Percentiles rank a stretch among this genome's conserved stretches.
phyloP scores from a whole-genome alignment of 2,888 invertebrate genomes.

The Priocnemis perturbator region DNA sequence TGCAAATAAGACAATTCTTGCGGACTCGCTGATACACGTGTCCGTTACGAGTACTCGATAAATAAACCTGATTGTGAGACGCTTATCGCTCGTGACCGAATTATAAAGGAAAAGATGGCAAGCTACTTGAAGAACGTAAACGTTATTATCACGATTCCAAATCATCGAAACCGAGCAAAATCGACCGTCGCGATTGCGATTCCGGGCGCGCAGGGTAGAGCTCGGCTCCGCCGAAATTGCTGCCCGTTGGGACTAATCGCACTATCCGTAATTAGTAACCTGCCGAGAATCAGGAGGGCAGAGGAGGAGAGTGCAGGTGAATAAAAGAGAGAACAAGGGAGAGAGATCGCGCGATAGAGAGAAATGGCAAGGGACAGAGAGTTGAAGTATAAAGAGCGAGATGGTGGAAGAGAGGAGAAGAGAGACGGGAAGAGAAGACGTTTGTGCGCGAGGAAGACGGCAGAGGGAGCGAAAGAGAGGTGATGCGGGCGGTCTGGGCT shows the following conservation, averaged over 20 bases:
- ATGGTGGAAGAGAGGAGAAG: conserved; percentile 16
- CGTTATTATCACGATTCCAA: no score
- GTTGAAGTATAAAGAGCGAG: not conserved
- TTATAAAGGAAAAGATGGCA: no score
- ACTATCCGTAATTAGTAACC: conserved; percentile 50
- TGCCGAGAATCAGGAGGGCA: conserved; percentile 31
- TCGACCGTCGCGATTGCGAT: no score
- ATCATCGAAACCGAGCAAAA: no score
- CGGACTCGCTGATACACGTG: no score
- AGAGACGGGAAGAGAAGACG: conserved; percentile 10
- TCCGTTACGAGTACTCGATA: no score
- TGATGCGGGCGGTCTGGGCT: conserved; percentile 46
- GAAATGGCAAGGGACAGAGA: conserved; percentile 6
- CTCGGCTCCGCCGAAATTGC: conserved; percentile 8
- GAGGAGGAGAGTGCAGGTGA: not conserved
- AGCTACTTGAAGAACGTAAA: no score
- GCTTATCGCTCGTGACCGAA: no score
- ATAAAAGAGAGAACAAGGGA: not conserved
- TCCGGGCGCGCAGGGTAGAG: no score
- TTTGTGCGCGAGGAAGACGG: conserved; percentile 21
- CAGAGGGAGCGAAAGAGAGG: conserved; percentile 38
- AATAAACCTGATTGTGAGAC: no score
- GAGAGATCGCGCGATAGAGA: not conserved
- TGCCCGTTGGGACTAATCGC: conserved; percentile 12
- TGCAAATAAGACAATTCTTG: no score